A percentile compares a stretch with the other conserved stretches of the same genome.
phyloP scores from a whole-genome alignment of 2,797 vertebrate species.

The Calcarius lapponicus region DNA sequence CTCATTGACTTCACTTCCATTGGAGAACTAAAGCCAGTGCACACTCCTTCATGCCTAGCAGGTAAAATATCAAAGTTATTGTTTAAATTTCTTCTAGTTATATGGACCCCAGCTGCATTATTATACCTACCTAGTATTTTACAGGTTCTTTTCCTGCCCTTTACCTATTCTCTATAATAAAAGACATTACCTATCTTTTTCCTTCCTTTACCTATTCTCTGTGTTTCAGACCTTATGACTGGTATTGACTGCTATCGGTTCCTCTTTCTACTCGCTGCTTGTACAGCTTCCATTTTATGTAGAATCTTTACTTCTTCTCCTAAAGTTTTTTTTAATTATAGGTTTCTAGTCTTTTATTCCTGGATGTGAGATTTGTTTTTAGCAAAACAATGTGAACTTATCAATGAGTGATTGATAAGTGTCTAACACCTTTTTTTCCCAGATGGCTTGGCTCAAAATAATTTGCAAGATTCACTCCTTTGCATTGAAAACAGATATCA shows the following conservation, averaged over 20 bases:
- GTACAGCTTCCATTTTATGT: not conserved
- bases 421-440: not conserved
- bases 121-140: not conserved
- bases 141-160: not conserved
- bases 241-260: not conserved
- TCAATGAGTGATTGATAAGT: not conserved
- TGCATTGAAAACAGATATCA: not conserved
- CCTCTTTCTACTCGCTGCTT: not conserved
- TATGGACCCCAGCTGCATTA: not conserved
- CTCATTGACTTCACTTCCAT: not conserved
- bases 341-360: not conserved
- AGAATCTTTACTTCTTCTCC: not conserved
- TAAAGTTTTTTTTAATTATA: not conserved
- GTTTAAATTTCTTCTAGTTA: not conserved
- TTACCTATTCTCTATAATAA: not conserved
- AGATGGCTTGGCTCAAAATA: not conserved
- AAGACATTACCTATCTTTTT: not conserved
- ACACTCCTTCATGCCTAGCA: not conserved
- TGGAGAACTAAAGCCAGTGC: not conserved
- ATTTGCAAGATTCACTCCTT: not conserved
- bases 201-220: not conserved
- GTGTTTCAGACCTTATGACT: not conserved
- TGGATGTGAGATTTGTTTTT: not conserved
- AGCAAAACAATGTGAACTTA: not conserved
- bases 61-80: not conserved